A percentile compares a stretch with the other conserved stretches of the same genome.
Evolutionary conservation across 2,888 invertebrate genomes (phyloP).

Genomic region (Ypsolopha sequella): DNA sequence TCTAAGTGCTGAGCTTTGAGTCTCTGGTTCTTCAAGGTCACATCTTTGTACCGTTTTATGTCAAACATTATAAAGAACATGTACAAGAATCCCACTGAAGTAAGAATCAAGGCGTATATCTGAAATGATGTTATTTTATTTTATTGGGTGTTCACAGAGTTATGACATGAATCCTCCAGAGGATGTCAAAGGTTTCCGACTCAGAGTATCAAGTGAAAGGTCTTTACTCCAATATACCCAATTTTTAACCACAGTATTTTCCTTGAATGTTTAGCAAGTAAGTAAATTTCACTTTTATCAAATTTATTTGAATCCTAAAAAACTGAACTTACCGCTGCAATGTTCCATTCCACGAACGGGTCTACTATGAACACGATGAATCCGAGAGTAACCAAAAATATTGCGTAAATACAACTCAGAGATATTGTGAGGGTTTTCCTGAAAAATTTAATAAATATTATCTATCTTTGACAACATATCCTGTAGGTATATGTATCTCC

Average conservation of each 20-base stretch:
- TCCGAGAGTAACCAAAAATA: conserved; percentile 76
- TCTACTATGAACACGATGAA: conserved; percentile 74
- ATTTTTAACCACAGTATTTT: no score
- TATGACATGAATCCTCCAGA: no score
- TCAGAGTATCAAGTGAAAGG: no score
- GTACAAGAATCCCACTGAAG: conserved; percentile 71
- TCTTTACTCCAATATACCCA: no score
- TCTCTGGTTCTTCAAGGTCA: conserved; percentile 53
- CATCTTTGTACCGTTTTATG: conserved; percentile 68
- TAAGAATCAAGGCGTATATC: conserved; percentile 74
- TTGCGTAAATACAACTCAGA: conserved; percentile 76
- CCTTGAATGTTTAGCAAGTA: no score
- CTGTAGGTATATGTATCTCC: no score
- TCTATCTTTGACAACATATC: no score
- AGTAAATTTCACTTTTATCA: no score
- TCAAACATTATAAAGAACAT: conserved; percentile 73
- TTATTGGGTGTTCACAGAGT: no score
- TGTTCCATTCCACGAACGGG: conserved; percentile 51
- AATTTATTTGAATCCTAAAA: neutral
- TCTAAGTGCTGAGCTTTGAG: conserved; percentile 44
- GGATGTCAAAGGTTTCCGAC: no score
- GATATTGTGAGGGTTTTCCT: conserved; percentile 73
- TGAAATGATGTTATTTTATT: conserved; percentile 31
- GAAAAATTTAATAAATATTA: conserved; percentile 25
- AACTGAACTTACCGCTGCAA: conserved; percentile 63